Evolutionary conservation across 1,140 invertebrate genomes (phyloP).

Genomic region (Aphaenogaster floridana): DNA sequence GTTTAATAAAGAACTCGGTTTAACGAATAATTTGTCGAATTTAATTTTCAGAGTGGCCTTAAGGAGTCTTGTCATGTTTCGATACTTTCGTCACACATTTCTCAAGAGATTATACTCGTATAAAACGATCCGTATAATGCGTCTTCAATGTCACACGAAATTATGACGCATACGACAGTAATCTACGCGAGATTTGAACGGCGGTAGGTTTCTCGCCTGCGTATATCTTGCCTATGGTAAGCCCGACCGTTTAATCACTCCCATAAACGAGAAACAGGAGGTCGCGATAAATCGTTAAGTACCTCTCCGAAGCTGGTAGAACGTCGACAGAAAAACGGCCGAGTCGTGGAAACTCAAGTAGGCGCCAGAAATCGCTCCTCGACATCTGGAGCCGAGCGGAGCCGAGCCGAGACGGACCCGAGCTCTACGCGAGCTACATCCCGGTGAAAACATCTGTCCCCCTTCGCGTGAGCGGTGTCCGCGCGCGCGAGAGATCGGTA

Average conservation of each 20-base stretch:
- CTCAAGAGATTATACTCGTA: constrained; percentile 2
- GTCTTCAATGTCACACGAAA: constrained; percentile 10
- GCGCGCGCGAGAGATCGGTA: constrained; percentile 37
- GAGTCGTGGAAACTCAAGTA: constrained; percentile 39
- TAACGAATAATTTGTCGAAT: background rate
- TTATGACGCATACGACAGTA: constrained; percentile 14
- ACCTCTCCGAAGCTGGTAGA: constrained; percentile 29
- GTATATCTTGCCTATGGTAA: constrained; percentile 11
- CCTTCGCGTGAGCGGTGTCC: constrained; percentile 50
- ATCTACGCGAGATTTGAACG: constrained; percentile 42
- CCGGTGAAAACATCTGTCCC: constrained; percentile 74
- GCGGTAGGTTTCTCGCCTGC: constrained; percentile 17
- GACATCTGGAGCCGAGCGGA: constrained; percentile 57
- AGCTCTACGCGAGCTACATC: constrained; percentile 18
- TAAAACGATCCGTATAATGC: constrained; percentile 29
- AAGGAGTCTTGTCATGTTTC: background rate
- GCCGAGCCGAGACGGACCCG: background rate
- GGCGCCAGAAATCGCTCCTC: constrained; percentile 54
- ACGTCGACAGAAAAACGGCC: constrained; percentile 61
- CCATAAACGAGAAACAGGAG: constrained; percentile 59
- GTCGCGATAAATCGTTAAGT: constrained; percentile 63
- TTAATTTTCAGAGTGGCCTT: background rate
- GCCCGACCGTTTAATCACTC: constrained; percentile 48
- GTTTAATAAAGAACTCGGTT: constrained; percentile 48
- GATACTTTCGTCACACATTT: background rate